Percentiles rank a stretch among this genome's conserved stretches.
phyloP scores from a whole-genome alignment of 2,888 invertebrate genomes.

The Drosophila paramelanica region DNA sequence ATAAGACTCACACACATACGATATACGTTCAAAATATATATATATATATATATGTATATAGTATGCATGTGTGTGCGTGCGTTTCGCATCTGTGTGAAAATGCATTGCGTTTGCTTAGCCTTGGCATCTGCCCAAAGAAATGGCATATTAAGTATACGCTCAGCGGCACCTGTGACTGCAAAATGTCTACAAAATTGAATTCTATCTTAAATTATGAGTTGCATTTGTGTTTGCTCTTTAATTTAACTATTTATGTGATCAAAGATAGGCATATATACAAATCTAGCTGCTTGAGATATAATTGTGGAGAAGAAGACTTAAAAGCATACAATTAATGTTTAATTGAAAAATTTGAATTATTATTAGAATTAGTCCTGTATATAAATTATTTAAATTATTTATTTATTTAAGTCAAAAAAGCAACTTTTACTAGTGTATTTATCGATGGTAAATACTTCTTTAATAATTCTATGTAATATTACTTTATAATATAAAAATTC shows the following conservation, averaged over 20 bases:
- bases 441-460: too few relatives aligned
- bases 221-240: constrained; percentile 13
- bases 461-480: too few relatives aligned
- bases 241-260: background rate
- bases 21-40: constrained; percentile 4
- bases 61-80: constrained; percentile 15
- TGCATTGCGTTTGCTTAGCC: constrained; percentile 64
- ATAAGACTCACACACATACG: constrained; percentile 2
- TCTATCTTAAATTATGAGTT: constrained; percentile 16
- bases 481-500: too few relatives aligned
- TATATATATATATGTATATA: constrained; percentile 1
- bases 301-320: too few relatives aligned
- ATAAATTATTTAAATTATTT: too few relatives aligned
- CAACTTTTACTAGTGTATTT: too few relatives aligned
- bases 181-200: constrained; percentile 38
- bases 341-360: too few relatives aligned
- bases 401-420: too few relatives aligned
- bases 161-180: constrained; percentile 67
- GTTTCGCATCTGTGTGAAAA: constrained; percentile 59
- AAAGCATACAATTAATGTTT: too few relatives aligned
- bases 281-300: too few relatives aligned
- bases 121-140: constrained; percentile 67
- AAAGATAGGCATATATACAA: too few relatives aligned
- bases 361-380: too few relatives aligned
- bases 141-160: constrained; percentile 79